Evolutionary conservation across 2,888 invertebrate species (phyloP), one percentile per base, ranked within the genome.

Genomic region (Aspidiotus rigidus): DNA sequence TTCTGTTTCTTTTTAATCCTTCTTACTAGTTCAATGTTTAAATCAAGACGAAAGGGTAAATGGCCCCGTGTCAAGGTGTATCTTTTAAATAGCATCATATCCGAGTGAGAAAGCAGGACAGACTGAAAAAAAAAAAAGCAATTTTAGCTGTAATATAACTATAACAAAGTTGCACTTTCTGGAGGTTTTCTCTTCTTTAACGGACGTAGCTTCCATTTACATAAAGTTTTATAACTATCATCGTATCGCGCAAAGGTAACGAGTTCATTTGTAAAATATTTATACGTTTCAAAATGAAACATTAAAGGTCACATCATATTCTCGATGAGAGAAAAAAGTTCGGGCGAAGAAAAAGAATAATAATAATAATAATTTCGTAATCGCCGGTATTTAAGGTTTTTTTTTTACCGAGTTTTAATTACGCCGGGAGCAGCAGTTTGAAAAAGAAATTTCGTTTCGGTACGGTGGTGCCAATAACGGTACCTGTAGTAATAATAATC

Each of bases 31-130:
- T 40, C 17, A 17, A 11, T 16, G n/a, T 66, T 67, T 49, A 67
- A 60, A 60, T 60, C 67, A 67, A 59, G 57, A 57, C 59, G 66
- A 66, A 67, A 67, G 67, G 67, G 67, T 67, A 53, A 67, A 67
- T 53, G 40, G 40, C 56, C 40, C 28, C 56, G 41, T n/a, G 56
- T 16, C 49, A 40, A 54, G 49, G 53, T 53, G 64, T 64, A 64
- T 55, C 64, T 53, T 64, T 64, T 64, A n/a, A 49, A 49, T 49
- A 49, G 49, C 49, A 49, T 28, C 28, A 28, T 28, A 28, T 28
- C 28, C 16, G 53, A 62, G 54, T 62, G 54, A 62, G 54, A 28
- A 62, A 39, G 54, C 40, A 64, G 41, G 7, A 49, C 10, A 40
- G 55, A 55, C 39, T 40, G 8, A 28, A 53, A n/a, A 53, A 64